Conservation (phyloP, 2,888 invertebrate genomes). For the Capitulum mitella region DNA sequence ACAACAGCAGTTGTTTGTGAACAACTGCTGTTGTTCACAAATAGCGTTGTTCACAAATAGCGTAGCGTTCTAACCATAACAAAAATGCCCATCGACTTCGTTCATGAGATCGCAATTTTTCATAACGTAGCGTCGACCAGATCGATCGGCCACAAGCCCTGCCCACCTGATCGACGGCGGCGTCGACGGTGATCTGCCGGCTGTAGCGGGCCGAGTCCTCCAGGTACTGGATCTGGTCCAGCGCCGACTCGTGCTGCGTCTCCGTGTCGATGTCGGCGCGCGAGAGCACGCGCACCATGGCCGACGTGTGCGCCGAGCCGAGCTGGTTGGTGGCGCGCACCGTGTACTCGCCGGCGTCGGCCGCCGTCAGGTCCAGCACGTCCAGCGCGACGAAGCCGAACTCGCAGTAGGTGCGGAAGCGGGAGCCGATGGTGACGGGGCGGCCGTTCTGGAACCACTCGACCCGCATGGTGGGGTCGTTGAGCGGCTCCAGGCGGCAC, state of each 20-base stretch:
- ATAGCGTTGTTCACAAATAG: too few species aligned
- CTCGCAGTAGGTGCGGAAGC: slow-evolving; percentile 91
- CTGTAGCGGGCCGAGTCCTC: slow-evolving; percentile 38
- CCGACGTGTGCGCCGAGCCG: slow-evolving; percentile 84
- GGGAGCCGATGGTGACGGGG: slow-evolving; percentile 53
- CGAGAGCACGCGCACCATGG: slow-evolving; percentile 62
- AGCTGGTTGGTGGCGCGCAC: slow-evolving; percentile 86
- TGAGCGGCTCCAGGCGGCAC: slow-evolving; percentile 87
- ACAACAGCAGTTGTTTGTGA: too few species aligned
- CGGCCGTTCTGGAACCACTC: slow-evolving; percentile 91
- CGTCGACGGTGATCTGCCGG: slow-evolving; percentile 35
- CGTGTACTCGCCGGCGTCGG: slow-evolving; percentile 93
- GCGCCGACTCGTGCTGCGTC: slow-evolving; percentile 42
- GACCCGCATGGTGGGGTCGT: slow-evolving; percentile 89
- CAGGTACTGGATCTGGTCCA: slow-evolving; percentile 42
- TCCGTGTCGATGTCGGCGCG: slow-evolving; percentile 38
- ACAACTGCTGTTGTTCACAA: too few species aligned
- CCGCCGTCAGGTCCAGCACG: slow-evolving; percentile 84
- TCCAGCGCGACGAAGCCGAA: slow-evolving; percentile 96
- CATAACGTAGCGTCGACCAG: too few species aligned
- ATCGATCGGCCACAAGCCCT: too few species aligned
- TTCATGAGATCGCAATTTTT: too few species aligned
- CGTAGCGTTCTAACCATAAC: too few species aligned
- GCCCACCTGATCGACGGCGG: slow-evolving; percentile 27
- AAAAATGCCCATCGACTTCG: too few species aligned